Percentiles rank a stretch among this genome's conserved stretches.
Conservation (phyloP, 2,797 vertebrate species). For the Ambastaia sidthimunki region DNA sequence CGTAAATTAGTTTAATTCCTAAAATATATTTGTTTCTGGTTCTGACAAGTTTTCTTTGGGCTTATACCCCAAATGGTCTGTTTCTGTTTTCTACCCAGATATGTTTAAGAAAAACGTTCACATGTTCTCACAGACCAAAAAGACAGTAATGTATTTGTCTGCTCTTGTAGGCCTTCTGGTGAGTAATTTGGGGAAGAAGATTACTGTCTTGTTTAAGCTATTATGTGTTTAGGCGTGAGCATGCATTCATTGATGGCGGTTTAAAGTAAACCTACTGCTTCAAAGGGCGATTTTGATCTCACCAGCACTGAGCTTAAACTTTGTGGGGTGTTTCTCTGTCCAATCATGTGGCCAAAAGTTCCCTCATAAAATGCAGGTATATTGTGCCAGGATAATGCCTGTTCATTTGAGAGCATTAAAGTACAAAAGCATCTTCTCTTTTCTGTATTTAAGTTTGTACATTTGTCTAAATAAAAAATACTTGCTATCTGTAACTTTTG, state of each 20-base stretch:
- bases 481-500: too few relatives aligned
- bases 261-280: not conserved
- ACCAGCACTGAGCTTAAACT: not conserved
- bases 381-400: too few relatives aligned
- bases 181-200: not conserved
- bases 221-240: not conserved
- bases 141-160: constrained; percentile 1
- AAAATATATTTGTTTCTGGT: not conserved
- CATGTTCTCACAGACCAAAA: not conserved
- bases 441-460: not conserved
- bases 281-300: constrained; percentile 16
- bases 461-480: not conserved
- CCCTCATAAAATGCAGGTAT: constrained; percentile 29
- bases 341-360: constrained; percentile 44
- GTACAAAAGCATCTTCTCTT: not conserved
- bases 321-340: constrained; percentile 12
- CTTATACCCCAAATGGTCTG: not conserved
- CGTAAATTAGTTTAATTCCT: too few relatives aligned
- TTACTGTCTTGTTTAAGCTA: not conserved
- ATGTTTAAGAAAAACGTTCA: not conserved
- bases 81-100: too few relatives aligned
- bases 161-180: not conserved
- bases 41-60: too few relatives aligned
- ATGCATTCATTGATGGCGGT: not conserved
- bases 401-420: too few relatives aligned